A percentile compares a stretch with the other conserved stretches of the same genome.
These are phyloP conservation scores for Pseudochaenichthys georgianus DNA, from an alignment of 2,797 vertebrate genomes.

Conservation along the genomic window DNA sequence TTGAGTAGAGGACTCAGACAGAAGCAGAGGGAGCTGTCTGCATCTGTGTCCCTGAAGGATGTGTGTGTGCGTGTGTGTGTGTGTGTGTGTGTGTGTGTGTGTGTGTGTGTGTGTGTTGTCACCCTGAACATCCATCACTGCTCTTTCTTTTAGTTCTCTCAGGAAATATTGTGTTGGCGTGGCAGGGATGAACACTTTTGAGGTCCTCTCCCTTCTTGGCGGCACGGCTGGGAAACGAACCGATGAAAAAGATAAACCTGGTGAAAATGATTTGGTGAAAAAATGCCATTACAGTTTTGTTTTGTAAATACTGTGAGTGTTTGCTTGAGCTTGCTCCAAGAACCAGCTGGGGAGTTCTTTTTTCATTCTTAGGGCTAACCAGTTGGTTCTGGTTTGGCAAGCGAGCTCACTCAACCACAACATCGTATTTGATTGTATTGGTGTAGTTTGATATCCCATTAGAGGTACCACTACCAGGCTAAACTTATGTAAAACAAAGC, in stretches of 20 bases:
- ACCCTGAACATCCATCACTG: constrained; percentile 35
- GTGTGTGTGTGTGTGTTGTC: not conserved
- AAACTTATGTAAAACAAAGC: constrained; percentile 56
- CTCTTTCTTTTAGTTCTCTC: constrained; percentile 71
- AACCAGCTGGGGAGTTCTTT: constrained; percentile 39
- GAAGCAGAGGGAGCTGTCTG: constrained; percentile 56
- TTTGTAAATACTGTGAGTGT: constrained; percentile 58
- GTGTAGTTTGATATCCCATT: constrained; percentile 43
- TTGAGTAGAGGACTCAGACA: constrained; percentile 48
- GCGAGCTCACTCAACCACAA: constrained; percentile 42
- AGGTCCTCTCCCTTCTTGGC: constrained; percentile 36
- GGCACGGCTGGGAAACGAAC: constrained; percentile 36
- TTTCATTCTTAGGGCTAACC: constrained; percentile 49
- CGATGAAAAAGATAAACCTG: constrained; percentile 52
- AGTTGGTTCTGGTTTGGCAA: constrained; percentile 30
- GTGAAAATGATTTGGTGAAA: constrained; percentile 22
- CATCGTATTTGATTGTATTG: constrained; percentile 58
- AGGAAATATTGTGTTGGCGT: constrained; percentile 69
- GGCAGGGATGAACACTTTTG: constrained; percentile 47
- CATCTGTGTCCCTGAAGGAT: constrained; percentile 46
- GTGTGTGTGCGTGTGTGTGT: constrained; percentile 19
- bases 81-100: constrained; percentile 3
- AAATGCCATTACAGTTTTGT: constrained; percentile 46
- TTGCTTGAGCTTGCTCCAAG: constrained; percentile 47
- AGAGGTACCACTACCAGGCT: constrained; percentile 29